Base-by-base conservation (phyloP, 2,888 invertebrate species). In the Cataglyphis altisquamis region DNA sequence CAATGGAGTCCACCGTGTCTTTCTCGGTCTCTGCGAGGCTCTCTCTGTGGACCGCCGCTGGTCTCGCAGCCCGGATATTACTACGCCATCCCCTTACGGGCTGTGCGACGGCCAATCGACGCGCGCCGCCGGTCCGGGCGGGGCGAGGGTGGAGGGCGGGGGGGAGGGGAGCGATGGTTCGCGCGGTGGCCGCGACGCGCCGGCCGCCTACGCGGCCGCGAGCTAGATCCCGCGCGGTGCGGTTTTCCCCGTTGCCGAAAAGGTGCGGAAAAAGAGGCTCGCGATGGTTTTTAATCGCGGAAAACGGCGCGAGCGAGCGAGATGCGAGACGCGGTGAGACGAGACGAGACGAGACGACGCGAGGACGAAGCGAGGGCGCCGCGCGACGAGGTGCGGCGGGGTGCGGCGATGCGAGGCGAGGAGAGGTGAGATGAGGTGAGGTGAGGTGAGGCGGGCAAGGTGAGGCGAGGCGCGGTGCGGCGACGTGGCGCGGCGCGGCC, bases 81-180 rank as follows among this genome's bases (percentile, higher is more conserved):
- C 93, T 94, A 92, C 93, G 93, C 94, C 93, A 88, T 72, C 90
- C 87, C 90, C 90, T 87, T 84, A 84, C 90, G 96, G 97, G 96
- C 96, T 96, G 97, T 96, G 96, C 88, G 84, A 57, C 86, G 82
- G 84, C 86, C 86, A 83, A 83, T 83, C 83, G 80, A 0, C 62
- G 88, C 85, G 81, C 84, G 84, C 55, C 57, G 64, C 29, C 32
- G 48, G 55, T n/a, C 77, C n/a, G 52, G 29, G 21, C 32, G 67
- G 3, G 45, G n/a, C 29, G 32, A 45, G 52, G 81, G 70, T 68
- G 88, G 89, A 85, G 75, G 85, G 82, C 10, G 67, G 12, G 32
- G 48, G 82, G 74, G 72, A 89, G 85, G 75, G 85, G 82, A 74
- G 86, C 8, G 62, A 12, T 0, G n/a, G 62, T 85, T 72, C 84